Percentiles rank a stretch among this genome's conserved stretches.
Conservation (phyloP, 2,113 vertebrate species). For the Semnopithecus entellus region DNA sequence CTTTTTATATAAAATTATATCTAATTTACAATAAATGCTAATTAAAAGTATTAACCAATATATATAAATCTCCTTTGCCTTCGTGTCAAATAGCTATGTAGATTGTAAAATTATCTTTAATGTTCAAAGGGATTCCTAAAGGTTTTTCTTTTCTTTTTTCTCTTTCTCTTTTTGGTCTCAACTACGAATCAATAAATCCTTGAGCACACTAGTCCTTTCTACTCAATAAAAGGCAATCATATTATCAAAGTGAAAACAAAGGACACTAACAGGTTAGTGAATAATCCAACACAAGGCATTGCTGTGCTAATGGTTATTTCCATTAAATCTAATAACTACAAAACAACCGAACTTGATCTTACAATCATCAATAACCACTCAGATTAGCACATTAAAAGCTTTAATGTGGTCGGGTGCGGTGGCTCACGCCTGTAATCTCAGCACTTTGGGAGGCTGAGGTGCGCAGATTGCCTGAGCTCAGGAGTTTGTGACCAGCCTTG, state of each 20-base stretch:
- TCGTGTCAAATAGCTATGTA: constrained; percentile 53
- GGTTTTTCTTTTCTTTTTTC: not conserved
- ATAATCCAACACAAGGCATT: not conserved
- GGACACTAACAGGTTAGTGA: constrained; percentile 53
- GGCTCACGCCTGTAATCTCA: no score
- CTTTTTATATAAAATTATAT: constrained; percentile 75
- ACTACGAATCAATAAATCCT: not conserved
- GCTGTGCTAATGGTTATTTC: constrained; percentile 7
- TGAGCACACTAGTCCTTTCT: not conserved
- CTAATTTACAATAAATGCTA: constrained; percentile 76
- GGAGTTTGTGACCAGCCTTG: no score
- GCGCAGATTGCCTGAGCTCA: no score
- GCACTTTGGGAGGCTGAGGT: no score
- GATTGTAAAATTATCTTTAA: constrained; percentile 39
- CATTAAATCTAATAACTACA: constrained; percentile 15
- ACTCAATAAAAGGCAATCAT: not conserved
- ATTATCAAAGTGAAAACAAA: constrained; percentile 1
- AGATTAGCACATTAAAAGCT: constrained; percentile 65
- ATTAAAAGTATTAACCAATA: constrained; percentile 75
- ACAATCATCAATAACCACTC: constrained; percentile 11
- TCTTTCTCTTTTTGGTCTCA: not conserved
- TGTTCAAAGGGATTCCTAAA: constrained; percentile 56
- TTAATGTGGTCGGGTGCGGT: not conserved
- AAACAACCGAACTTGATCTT: constrained; percentile 49
- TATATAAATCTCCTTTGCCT: constrained; percentile 64